Base-by-base conservation (phyloP, 2,888 invertebrate species). In the Cosmia trapezina region DNA sequence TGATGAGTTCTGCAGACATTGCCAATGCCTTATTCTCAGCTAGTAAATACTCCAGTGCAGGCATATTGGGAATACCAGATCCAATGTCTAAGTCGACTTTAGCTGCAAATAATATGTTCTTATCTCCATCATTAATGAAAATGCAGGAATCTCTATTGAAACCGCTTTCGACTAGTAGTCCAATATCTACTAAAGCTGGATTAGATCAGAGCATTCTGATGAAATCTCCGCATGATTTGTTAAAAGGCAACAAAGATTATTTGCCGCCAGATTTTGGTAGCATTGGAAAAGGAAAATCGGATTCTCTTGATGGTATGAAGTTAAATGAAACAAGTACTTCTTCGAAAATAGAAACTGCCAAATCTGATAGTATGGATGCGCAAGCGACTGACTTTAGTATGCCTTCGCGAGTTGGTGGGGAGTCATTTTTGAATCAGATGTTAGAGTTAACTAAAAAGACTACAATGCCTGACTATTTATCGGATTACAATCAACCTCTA, bases 41-140 rank as follows among this genome's bases (percentile, higher is more conserved):
- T 2, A 97, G 97, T 60, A 97, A 97, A 91, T 97, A 97, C 88
- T 97, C 97, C 4, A 97, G 96, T 82, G 96, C 97, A 19, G 97
- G 96, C 33, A 94, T 97, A 68, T 93, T 97, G 51, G 97, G 97
- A 8, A 97, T 98, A 84, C 97, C 98, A 0, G 98, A 98, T 92
- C 98, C 98, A 0, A 96, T 98, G 94, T 97, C 98, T 0, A 98
- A 98, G 88, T 97, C 97, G 17, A 97, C 98, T 45, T 93, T 98
- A 81, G 97, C 97, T 12, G 97, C 98, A 1, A 98, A 98, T 87
- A 98, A 98, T 89, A 97, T 98, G 96, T 98, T 98, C 83, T 96
- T 98, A 86, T 97, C 98, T 11, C 98, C 98, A 28, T 97, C 97
- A 51, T 91, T 98, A 76, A 96, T 98, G 81, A 98, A 98, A 94